Percentiles rank a stretch among this genome's conserved stretches.
Evolutionary conservation across 2,113 vertebrate genomes (phyloP).

Genomic region (Dipodomys spectabilis): DNA sequence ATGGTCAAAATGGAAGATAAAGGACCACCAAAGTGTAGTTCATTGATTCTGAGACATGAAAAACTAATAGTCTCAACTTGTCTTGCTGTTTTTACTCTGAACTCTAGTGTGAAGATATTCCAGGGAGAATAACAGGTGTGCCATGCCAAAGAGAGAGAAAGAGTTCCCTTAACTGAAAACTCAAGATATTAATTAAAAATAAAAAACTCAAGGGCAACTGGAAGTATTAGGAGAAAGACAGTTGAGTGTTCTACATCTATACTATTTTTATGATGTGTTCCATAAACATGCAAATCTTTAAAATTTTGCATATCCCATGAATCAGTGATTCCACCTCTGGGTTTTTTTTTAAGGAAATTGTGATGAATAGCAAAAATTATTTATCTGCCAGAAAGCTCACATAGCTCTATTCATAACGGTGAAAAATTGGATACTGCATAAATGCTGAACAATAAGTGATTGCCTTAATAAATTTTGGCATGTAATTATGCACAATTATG

Average conservation of each 20-base stretch:
- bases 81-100: not conserved
- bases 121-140: not conserved
- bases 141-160: not conserved
- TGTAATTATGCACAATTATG: constrained; percentile 31
- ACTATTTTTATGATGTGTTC: not conserved
- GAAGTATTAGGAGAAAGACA: not conserved
- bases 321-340: not conserved
- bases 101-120: not conserved
- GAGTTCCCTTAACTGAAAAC: not conserved
- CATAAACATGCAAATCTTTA: not conserved
- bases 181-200: constrained; percentile 9
- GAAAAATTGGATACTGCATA: constrained; percentile 46
- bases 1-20: not conserved
- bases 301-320: not conserved
- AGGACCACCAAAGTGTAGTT: not conserved
- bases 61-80: not conserved
- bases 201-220: not conserved
- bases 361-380: constrained; percentile 47
- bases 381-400: constrained; percentile 41
- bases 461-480: constrained; percentile 53
- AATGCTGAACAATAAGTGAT: constrained; percentile 49
- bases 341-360: constrained; percentile 17
- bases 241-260: not conserved
- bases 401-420: constrained; percentile 32
- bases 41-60: not conserved